Base-by-base conservation (phyloP, 1,140 invertebrate genomes). In the Halyomorpha halys region DNA sequence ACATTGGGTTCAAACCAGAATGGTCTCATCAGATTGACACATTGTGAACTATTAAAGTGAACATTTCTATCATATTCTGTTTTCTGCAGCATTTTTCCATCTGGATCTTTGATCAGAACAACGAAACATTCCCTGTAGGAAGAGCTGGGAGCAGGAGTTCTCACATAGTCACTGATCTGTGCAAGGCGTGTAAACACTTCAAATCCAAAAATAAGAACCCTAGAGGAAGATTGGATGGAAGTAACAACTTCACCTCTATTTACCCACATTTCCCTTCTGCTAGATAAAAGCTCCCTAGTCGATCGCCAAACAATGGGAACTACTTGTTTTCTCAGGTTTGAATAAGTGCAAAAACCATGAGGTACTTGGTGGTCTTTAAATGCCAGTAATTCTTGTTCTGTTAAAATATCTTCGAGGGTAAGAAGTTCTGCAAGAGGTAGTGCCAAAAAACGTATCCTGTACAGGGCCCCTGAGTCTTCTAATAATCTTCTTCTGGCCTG, bases 371-470 rank as follows among this genome's bases (percentile, higher is more conserved):
- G 18, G 3, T 21, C 23, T 15, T 56, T 56, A 21, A 56, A 11
- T 56, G 53, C 53, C 53, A 39, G 11, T 13, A 39, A 13, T 39
- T 39, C 34, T 39, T 39, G 34, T 15, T 56, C 19, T 16, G 53
- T 23, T 16, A 56, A 23, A 4, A 56, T 56, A 25, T 19, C 8
- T 8, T 25, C 14, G 1, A 56, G 21, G 18, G 18, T 4, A 23
- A 16, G 18, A 14, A 56, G 21, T 4, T 56, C 18, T 8, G 8
- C 23, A 8, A 18, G 49, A 6, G 68, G 34, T 4, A 71, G 44
- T 9, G 64, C 59, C 27, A 71, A 64, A 47, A 71, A 69, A 11
- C 69, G 49, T n/a, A 71, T 62, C 45, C 64, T 66, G 14, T 18
- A 54, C 3, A 71, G 53, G 9, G 62, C 27, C 14, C 67, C 66